A percentile compares a stretch with the other conserved stretches of the same genome.
Conservation (phyloP, 2,797 vertebrate species). For the Cuculus canorus region DNA sequence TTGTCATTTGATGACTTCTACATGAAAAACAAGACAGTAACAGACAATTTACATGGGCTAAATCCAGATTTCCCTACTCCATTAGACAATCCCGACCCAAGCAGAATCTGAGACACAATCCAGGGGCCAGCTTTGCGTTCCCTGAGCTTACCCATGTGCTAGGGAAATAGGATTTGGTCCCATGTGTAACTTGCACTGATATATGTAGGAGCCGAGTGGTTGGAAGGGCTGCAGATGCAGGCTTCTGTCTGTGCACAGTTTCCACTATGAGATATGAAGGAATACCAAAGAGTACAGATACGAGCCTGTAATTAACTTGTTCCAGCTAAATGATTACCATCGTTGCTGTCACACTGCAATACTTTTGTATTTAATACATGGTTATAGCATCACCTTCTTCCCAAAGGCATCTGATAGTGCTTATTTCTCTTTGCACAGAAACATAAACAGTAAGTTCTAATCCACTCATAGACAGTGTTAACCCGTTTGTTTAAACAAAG, state of each 20-base stretch:
- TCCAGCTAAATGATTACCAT: neutral
- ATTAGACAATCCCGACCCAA: neutral
- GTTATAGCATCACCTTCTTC: neutral
- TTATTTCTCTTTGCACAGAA: slow-evolving; percentile 24
- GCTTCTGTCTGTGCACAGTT: neutral
- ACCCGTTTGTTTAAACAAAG: slow-evolving; percentile 41
- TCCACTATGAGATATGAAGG: neutral
- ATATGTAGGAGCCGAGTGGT: neutral
- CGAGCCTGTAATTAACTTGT: neutral
- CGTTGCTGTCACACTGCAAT: neutral
- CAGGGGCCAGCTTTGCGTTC: neutral
- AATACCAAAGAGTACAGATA: neutral
- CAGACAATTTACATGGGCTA: neutral
- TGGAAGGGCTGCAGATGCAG: neutral
- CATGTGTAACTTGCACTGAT: neutral
- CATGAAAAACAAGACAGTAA: neutral
- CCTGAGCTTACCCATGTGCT: neutral
- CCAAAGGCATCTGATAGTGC: neutral
- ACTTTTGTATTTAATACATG: neutral
- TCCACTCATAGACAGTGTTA: neutral
- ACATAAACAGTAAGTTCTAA: neutral
- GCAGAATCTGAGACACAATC: neutral
- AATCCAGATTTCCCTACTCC: neutral
- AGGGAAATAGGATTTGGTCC: neutral
- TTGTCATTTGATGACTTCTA: neutral